Conservation (phyloP, 2,113 vertebrate genomes). For the Plotosus lineatus region DNA sequence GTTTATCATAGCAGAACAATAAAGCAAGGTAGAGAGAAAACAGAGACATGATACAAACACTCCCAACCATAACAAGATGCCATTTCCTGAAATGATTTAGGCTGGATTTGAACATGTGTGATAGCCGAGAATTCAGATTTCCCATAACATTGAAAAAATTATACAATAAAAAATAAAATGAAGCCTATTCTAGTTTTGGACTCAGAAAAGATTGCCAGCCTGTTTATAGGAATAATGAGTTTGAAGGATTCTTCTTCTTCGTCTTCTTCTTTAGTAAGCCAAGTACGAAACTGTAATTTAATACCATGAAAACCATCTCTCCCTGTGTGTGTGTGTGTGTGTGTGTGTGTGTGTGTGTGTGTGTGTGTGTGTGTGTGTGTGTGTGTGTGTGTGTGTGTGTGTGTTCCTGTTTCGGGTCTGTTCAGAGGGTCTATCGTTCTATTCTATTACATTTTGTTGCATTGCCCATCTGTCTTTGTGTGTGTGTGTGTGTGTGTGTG, state of each 20-base stretch:
- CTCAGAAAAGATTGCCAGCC: background rate
- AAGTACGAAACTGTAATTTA: conserved; percentile 68
- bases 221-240: conserved; percentile 2
- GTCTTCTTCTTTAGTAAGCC: conserved; percentile 59
- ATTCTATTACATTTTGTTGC: conserved; percentile 60
- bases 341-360: conserved; percentile 54
- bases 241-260: conserved; percentile 44
- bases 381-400: conserved; percentile 56
- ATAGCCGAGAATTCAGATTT: conserved; percentile 1
- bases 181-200: background rate
- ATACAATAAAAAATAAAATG: background rate
- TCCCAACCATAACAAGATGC: conserved; percentile 20
- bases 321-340: conserved; percentile 54
- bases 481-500: conserved; percentile 16
- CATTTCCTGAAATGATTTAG: conserved; percentile 9
- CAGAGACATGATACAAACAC: conserved; percentile 23
- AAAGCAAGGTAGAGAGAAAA: conserved; percentile 3
- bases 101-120: background rate
- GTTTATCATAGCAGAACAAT: conserved; percentile 52
- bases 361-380: conserved; percentile 54
- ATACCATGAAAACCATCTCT: conserved; percentile 70
- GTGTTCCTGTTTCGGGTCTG: conserved; percentile 45
- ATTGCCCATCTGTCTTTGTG: conserved; percentile 70
- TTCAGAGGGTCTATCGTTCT: conserved; percentile 66
- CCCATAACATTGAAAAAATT: background rate